Evolutionary conservation across 1,140 invertebrate species (phyloP), one percentile per base, ranked within the genome.

Genomic region (Tetramorium alpestre): DNA sequence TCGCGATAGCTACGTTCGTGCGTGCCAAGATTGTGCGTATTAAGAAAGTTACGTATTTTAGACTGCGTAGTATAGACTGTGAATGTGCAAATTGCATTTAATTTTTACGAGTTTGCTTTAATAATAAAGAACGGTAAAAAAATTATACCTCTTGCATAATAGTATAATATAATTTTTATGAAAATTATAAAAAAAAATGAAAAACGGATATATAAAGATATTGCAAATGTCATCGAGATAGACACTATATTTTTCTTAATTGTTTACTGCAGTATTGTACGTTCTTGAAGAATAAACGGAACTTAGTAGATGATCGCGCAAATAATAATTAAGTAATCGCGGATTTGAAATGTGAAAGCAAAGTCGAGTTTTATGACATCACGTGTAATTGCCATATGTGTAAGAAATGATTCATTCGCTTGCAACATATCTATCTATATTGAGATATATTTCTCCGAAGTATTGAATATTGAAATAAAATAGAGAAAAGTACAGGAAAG

Each of bases 291-390:
- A 16, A 76, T 41, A 25, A 76, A 77, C 44, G 8, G 18, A 77
- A 44, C 2, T 0, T 51, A 51, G 2, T 16, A 51, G 10, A 51
- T 3, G 13, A 10, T 7, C 8, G 25, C 16, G 8, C n/a, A 62
- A 77, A 77, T 44, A 44, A 77, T 77, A 76, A 76, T 76, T 76
- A 62, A 77, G 7, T 22, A 25, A 77, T 76, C 6, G 6, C 56
- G n/a, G 22, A 58, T 76, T 10, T 41, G n/a, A 60, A 58, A 75
- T 58, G 38, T 44, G 72, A 58, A 56, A 60, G 33, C 54, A 3
- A 69, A 47, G 41, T 69, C 22, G n/a, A 49, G 65, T 69, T 49
- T 69, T 41, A 56, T 56, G 33, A 56, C 10, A 38, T 72, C 47
- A 73, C 25, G 28, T 6, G 11, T 69, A 69, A 69, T 49, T 69